These are phyloP conservation scores for Plectropomus leopardus DNA, from an alignment of 2,113 vertebrate species.

Conservation along the genomic window DNA sequence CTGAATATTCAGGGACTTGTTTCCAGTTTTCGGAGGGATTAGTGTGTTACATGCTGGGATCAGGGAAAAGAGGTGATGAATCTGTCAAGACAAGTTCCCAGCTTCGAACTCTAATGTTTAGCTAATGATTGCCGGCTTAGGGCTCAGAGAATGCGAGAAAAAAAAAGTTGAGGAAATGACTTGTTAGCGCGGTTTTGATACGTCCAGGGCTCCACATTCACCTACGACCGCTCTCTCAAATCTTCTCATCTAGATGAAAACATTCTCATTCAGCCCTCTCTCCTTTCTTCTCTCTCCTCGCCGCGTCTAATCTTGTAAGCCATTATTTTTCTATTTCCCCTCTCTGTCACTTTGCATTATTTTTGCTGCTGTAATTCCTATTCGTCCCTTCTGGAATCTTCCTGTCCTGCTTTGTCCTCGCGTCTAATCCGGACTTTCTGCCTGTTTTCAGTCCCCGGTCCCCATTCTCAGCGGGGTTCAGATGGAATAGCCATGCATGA, in stretches of 20 bases:
- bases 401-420: slow-evolving; percentile 91
- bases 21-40: slow-evolving; percentile 69
- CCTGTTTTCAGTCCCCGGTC: slow-evolving; percentile 88
- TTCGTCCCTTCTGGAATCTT: slow-evolving; percentile 94
- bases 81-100: slow-evolving; percentile 80
- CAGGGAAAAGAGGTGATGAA: slow-evolving; percentile 76
- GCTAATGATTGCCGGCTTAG: slow-evolving; percentile 81
- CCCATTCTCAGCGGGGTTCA: slow-evolving; percentile 88
- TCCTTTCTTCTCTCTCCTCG: slow-evolving; percentile 84
- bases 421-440: slow-evolving; percentile 92
- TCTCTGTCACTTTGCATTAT: slow-evolving; percentile 95
- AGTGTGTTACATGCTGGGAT: slow-evolving; percentile 73
- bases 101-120: slow-evolving; percentile 79
- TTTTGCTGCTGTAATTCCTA: slow-evolving; percentile 95
- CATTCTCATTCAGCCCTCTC: slow-evolving; percentile 87
- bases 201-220: slow-evolving; percentile 76
- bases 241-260: slow-evolving; percentile 89
- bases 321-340: slow-evolving; percentile 95
- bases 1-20: slow-evolving; percentile 39
- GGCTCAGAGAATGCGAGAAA: slow-evolving; percentile 67
- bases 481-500: slow-evolving; percentile 92
- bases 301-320: slow-evolving; percentile 88
- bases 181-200: slow-evolving; percentile 80
- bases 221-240: slow-evolving; percentile 79
- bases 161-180: slow-evolving; percentile 84